Percentiles rank a stretch among this genome's conserved stretches.
phyloP scores from a whole-genome alignment of 2,113 vertebrate genomes.

The Phoenicopterus ruber region DNA sequence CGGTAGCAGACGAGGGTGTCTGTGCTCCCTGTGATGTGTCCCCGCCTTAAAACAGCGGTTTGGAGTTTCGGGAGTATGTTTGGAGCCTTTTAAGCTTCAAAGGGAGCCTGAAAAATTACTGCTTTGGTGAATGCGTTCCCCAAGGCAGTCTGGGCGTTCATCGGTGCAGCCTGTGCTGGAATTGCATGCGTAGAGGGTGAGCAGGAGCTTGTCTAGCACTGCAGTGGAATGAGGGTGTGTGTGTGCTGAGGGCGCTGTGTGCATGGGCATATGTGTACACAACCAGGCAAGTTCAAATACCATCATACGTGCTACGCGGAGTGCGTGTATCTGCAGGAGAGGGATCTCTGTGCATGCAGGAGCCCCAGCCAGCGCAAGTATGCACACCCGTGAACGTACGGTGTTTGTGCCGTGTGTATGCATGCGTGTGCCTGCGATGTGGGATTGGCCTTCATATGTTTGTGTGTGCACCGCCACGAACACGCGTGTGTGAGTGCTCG shows the following conservation, averaged over 20 bases:
- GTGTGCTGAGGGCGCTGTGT: neutral
- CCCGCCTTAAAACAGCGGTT: neutral
- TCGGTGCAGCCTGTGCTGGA: neutral
- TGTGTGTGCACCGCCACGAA: rapidly evolving
- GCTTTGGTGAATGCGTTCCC: neutral
- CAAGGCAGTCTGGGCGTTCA: neutral
- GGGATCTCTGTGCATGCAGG: neutral
- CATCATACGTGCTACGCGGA: rapidly evolving
- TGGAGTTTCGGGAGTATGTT: neutral
- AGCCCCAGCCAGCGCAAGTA: rapidly evolving
- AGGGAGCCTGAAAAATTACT: neutral
- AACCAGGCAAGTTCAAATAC: neutral
- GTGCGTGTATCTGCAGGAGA: neutral
- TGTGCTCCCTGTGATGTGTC: neutral
- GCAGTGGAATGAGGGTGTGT: constrained; percentile 3
- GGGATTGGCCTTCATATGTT: rapidly evolving
- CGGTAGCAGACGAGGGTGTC: rapidly evolving
- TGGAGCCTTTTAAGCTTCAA: neutral
- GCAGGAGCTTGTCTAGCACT: neutral
- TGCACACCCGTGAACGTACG: rapidly evolving
- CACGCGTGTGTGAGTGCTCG: neutral
- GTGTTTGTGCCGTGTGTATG: rapidly evolving
- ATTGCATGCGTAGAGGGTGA: neutral
- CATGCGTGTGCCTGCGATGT: rapidly evolving
- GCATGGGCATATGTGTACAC: neutral